Conservation (phyloP, 2,888 invertebrate genomes). For the Itoplectis maculator region DNA sequence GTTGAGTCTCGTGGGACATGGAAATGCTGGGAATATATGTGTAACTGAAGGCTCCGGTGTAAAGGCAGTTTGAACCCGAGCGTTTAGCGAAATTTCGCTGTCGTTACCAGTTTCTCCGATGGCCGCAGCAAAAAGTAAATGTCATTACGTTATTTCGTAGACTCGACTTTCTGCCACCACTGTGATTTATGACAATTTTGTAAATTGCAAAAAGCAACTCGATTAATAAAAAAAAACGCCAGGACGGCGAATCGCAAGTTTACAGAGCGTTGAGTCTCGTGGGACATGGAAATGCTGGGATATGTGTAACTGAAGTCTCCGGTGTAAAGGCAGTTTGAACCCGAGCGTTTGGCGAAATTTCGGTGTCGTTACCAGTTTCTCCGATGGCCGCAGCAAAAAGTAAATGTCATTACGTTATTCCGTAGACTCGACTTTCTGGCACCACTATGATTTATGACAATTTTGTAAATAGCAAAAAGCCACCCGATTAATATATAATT, state of each 20-base stretch:
- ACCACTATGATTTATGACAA: too few species aligned
- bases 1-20: slow-evolving; percentile 13
- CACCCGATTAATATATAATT: slow-evolving; percentile 17
- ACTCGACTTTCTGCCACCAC: neutral
- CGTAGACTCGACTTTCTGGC: too few species aligned
- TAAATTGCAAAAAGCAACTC: neutral
- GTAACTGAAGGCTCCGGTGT: neutral
- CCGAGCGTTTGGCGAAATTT: slow-evolving; percentile 76
- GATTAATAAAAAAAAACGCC: neutral
- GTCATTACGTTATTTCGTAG: slow-evolving; percentile 3
- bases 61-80: slow-evolving; percentile 75
- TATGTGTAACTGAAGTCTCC: slow-evolving; percentile 20
- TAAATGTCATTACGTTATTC: too few species aligned
- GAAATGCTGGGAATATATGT: too few species aligned
- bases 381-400: too few species aligned
- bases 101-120: slow-evolving; percentile 77
- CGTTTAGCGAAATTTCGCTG: slow-evolving; percentile 79
- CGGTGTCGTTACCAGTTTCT: slow-evolving; percentile 81
- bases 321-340: slow-evolving; percentile 74
- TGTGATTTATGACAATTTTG: slow-evolving; percentile 3
- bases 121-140: slow-evolving; percentile 5
- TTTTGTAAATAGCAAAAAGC: too few species aligned
- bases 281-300: slow-evolving; percentile 41
- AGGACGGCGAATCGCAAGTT: slow-evolving; percentile 6
- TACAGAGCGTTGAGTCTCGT: slow-evolving; percentile 6